Percentiles rank a stretch among this genome's conserved stretches.
phyloP scores from a whole-genome alignment of 2,113 vertebrate genomes.

The Alectura lathami region DNA sequence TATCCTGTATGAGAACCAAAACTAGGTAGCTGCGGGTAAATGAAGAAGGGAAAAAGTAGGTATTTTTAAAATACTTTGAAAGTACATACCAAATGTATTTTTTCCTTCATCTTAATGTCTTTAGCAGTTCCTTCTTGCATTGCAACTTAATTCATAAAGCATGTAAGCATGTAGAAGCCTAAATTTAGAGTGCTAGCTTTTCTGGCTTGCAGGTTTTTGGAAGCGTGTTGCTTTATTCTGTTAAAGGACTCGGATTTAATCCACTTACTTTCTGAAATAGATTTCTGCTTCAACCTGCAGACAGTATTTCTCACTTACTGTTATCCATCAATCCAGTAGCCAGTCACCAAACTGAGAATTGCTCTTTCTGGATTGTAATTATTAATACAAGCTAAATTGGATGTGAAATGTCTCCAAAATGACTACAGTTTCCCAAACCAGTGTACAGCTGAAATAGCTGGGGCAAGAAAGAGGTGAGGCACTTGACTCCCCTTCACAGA shows the following conservation, averaged over 20 bases:
- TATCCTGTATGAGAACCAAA: background rate
- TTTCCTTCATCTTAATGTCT: background rate
- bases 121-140: background rate
- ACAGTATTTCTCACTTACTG: background rate
- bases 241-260: background rate
- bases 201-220: background rate
- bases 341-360: background rate
- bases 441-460: background rate
- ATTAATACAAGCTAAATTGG: background rate
- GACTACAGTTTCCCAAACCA: background rate
- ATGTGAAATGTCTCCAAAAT: background rate
- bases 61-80: background rate
- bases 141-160: background rate
- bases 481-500: background rate
- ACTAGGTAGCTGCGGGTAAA: background rate
- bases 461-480: rapidly evolving
- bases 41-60: background rate
- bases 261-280: background rate
- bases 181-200: background rate
- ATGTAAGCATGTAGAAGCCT: background rate
- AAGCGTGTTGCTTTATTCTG: background rate
- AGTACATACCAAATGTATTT: background rate
- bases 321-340: background rate
- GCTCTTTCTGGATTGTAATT: background rate
- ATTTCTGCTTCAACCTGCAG: background rate